phyloP scores from a whole-genome alignment of 2,888 invertebrate genomes.

The Acrocera orbiculus region DNA sequence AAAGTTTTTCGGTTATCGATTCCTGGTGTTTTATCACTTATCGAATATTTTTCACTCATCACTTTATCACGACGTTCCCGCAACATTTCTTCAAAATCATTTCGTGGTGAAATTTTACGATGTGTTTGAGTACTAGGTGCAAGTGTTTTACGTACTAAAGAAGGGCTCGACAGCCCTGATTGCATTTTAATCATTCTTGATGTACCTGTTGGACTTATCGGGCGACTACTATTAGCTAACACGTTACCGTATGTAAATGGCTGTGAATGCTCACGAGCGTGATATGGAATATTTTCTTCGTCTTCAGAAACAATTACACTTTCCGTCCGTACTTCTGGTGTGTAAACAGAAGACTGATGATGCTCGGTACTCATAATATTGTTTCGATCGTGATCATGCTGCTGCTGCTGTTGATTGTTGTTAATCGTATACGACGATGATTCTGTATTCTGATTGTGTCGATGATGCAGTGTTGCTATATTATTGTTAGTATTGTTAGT shows the following conservation, averaged over 20 bases:
- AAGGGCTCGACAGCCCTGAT: slow-evolving; percentile 64
- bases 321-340: slow-evolving; percentile 22
- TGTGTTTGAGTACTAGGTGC: slow-evolving; percentile 22
- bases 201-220: too few relatives aligned
- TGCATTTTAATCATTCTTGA: slow-evolving; percentile 44
- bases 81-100: slow-evolving; percentile 30
- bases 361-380: too few relatives aligned
- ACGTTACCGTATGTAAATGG: slow-evolving; percentile 77
- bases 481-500: slow-evolving; percentile 6
- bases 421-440: slow-evolving; percentile 5
- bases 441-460: slow-evolving; percentile 7
- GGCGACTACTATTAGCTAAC: slow-evolving; percentile 21
- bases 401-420: slow-evolving; percentile 1
- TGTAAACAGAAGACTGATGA: slow-evolving; percentile 29
- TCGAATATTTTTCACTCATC: slow-evolving; percentile 18
- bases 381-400: slow-evolving; percentile 3
- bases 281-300: slow-evolving; percentile 64
- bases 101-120: slow-evolving; percentile 25
- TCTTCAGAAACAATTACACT: slow-evolving; percentile 13
- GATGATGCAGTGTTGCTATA: slow-evolving; percentile 13
- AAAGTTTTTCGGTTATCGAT: slow-evolving; percentile 1
- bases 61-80: slow-evolving; percentile 31
- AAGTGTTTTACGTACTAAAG: slow-evolving; percentile 60
- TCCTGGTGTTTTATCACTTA: slow-evolving; percentile 11
- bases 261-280: slow-evolving; percentile 74